These are phyloP conservation scores for Tetraneura akinire DNA, from an alignment of 1,140 invertebrate genomes.

Conservation along the genomic window DNA sequence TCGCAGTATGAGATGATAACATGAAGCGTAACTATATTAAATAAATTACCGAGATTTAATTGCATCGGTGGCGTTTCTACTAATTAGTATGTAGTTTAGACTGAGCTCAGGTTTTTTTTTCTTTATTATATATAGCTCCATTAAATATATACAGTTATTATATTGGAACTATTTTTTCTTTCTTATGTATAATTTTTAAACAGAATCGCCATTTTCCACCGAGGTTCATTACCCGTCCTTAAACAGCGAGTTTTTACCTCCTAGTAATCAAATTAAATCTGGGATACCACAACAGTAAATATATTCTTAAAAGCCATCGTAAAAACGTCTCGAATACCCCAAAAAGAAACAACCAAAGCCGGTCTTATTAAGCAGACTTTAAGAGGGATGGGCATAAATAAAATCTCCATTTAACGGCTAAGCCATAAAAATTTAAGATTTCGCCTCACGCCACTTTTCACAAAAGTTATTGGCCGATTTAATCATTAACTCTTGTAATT, in stretches of 20 bases:
- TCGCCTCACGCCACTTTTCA: background rate
- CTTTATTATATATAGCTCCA: too few relatives aligned
- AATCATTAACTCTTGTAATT: constrained; percentile 40
- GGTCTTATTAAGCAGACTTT: constrained; percentile 28
- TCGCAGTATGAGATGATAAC: background rate
- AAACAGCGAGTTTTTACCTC: constrained; percentile 15
- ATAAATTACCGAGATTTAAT: background rate
- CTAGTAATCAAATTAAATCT: constrained; percentile 35
- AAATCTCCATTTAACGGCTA: constrained; percentile 15
- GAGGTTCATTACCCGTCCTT: background rate
- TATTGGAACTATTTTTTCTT: background rate
- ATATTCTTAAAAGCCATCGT: constrained; percentile 37
- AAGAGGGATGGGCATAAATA: background rate
- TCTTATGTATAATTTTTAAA: background rate
- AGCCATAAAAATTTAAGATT: constrained; percentile 40
- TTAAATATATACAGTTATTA: background rate
- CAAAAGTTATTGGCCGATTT: constrained; percentile 42
- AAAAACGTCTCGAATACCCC: constrained; percentile 35
- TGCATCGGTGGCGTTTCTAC: background rate
- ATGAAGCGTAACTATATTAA: background rate
- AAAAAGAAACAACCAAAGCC: constrained; percentile 19
- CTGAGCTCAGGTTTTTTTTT: background rate
- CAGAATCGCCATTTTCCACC: background rate
- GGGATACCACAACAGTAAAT: constrained; percentile 1
- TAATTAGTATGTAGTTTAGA: background rate